phyloP scores from a whole-genome alignment of 2,888 invertebrate genomes.

The Acrocyrtus sp. region DNA sequence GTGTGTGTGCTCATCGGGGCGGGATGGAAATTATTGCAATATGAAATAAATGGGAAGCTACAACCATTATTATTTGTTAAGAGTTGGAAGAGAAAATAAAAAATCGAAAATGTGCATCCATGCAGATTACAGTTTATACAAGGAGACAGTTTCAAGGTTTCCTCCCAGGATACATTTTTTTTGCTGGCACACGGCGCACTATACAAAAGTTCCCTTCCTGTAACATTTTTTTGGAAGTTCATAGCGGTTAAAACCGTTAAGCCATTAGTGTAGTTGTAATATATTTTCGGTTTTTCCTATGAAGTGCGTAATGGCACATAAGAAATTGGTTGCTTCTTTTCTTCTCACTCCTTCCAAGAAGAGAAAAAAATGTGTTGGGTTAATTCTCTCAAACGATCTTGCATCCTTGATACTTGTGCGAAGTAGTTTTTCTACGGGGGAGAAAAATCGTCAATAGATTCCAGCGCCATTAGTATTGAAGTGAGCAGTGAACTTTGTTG shows the following conservation, averaged over 20 bases:
- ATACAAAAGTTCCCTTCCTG: too few relatives aligned
- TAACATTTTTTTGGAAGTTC: too few relatives aligned
- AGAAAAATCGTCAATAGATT: slow-evolving; percentile 3
- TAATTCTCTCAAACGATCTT: neutral
- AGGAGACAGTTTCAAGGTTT: neutral
- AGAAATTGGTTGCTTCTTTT: slow-evolving; percentile 29
- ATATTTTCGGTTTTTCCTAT: too few relatives aligned
- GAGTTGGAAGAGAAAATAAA: too few relatives aligned
- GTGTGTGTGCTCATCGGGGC: too few relatives aligned
- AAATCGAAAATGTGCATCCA: too few relatives aligned
- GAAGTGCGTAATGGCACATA: slow-evolving; percentile 52
- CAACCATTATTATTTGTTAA: slow-evolving; percentile 2
- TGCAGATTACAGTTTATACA: too few relatives aligned
- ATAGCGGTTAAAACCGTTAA: too few relatives aligned
- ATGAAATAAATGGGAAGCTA: neutral
- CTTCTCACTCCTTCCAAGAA: neutral
- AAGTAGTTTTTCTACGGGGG: too few relatives aligned
- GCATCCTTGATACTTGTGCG: too few relatives aligned
- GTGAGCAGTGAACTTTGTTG: neutral
- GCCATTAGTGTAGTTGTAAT: too few relatives aligned
- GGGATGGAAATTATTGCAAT: too few relatives aligned
- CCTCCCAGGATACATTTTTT: neutral
- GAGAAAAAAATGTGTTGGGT: slow-evolving; percentile 4
- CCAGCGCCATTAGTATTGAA: slow-evolving; percentile 12
- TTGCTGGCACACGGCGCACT: neutral